phyloP scores from a whole-genome alignment of 2,888 invertebrate genomes.

The Agrilus mali region DNA sequence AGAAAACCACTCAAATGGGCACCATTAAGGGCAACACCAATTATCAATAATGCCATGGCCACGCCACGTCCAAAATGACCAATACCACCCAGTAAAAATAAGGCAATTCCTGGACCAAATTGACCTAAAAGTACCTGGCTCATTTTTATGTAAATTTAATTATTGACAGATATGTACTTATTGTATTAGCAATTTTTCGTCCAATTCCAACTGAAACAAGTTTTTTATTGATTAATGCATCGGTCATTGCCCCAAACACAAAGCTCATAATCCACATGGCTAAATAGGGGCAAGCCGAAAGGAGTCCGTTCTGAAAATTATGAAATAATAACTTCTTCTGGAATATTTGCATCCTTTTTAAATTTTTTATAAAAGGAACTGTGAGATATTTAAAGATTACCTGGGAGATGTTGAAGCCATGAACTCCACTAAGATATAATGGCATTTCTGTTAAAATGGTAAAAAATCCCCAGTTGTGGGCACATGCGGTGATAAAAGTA shows the following conservation, averaged over 20 bases:
- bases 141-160: neutral
- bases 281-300: conserved; percentile 55
- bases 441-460: conserved; percentile 66
- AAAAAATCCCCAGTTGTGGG: conserved; percentile 67
- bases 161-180: too few relatives aligned
- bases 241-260: conserved; percentile 48
- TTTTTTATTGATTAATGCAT: conserved; percentile 38
- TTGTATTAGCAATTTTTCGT: too few relatives aligned
- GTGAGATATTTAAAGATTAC: neutral
- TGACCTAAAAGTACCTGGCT: conserved; percentile 34
- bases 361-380: neutral
- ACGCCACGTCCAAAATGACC: conserved; percentile 39
- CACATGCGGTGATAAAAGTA: conserved; percentile 50
- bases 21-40: conserved; percentile 60
- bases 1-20: conserved; percentile 59
- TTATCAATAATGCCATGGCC: conserved; percentile 49
- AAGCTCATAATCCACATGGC: conserved; percentile 55
- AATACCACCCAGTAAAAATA: conserved; percentile 47
- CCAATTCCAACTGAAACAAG: conserved; percentile 33
- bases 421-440: conserved; percentile 55
- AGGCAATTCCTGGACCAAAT: conserved; percentile 48
- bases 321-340: too few relatives aligned
- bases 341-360: too few relatives aligned
- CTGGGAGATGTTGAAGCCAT: neutral
- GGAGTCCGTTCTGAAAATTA: conserved; percentile 40